phyloP scores from a whole-genome alignment of 2,888 invertebrate species.

The Epinotia bilunana region DNA sequence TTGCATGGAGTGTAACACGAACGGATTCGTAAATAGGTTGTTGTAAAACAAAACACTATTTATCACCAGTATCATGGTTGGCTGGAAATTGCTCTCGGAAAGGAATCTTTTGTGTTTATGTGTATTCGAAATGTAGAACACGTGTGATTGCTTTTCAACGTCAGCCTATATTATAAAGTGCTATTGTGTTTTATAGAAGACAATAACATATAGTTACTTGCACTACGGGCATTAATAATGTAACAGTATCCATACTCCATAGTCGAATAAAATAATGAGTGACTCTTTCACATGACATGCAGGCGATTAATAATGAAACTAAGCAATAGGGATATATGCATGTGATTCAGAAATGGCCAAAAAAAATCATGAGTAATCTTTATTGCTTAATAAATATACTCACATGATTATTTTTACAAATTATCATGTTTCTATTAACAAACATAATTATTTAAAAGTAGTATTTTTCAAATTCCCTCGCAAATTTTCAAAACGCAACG shows the following conservation, averaged over 20 bases:
- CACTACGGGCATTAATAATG: neutral
- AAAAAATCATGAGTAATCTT: no score
- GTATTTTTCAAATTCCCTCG: no score
- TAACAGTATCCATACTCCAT: neutral
- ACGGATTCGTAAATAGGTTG: neutral
- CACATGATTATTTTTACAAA: no score
- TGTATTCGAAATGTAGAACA: neutral
- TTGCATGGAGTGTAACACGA: conserved; percentile 44
- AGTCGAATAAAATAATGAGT: neutral
- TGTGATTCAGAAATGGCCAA: no score
- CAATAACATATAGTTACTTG: neutral
- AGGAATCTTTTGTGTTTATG: neutral
- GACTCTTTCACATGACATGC: neutral
- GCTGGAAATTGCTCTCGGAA: conserved; percentile 1
- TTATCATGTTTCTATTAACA: no score
- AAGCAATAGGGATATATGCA: no score
- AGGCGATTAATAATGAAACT: neutral
- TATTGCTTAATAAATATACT: no score
- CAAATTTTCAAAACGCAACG: no score
- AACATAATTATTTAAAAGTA: no score
- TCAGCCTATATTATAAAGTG: neutral
- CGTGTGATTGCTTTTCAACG: neutral
- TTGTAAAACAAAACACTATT: conserved; percentile 24
- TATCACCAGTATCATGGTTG: conserved; percentile 2
- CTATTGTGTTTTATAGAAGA: neutral